Conservation (phyloP, 1,140 invertebrate genomes). For the Tribolium madens region DNA sequence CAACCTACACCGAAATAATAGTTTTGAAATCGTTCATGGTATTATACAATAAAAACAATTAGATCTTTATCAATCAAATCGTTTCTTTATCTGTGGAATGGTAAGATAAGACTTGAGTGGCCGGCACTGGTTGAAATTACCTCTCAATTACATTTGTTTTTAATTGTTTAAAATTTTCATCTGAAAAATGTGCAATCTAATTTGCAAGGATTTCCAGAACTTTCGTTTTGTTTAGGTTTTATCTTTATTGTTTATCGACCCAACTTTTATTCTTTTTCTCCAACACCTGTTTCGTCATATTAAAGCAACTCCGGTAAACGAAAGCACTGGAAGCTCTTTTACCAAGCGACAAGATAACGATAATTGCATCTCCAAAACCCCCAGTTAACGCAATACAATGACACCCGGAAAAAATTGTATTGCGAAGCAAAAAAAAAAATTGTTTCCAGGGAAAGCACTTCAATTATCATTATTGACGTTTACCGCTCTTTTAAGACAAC, state of each 20-base stretch:
- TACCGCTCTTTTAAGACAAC: neutral
- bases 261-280: neutral
- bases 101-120: constrained; percentile 6
- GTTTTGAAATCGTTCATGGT: neutral
- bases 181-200: too few relatives aligned
- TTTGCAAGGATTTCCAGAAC: too few relatives aligned
- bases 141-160: neutral
- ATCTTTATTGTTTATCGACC: too few relatives aligned
- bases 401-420: neutral
- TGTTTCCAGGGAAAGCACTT: neutral
- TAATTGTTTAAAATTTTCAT: too few relatives aligned
- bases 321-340: neutral
- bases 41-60: constrained; percentile 26
- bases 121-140: neutral
- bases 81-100: constrained; percentile 14
- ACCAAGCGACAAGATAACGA: constrained; percentile 19
- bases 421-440: neutral
- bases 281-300: constrained; percentile 4
- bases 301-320: neutral
- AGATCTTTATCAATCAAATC: constrained; percentile 24
- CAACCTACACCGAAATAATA: constrained; percentile 8
- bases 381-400: neutral
- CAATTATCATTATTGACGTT: neutral
- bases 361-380: constrained; percentile 13
- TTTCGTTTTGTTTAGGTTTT: too few relatives aligned